phyloP scores from a whole-genome alignment of 2,113 vertebrate genomes.

The Hydrochoerus hydrochaeris region DNA sequence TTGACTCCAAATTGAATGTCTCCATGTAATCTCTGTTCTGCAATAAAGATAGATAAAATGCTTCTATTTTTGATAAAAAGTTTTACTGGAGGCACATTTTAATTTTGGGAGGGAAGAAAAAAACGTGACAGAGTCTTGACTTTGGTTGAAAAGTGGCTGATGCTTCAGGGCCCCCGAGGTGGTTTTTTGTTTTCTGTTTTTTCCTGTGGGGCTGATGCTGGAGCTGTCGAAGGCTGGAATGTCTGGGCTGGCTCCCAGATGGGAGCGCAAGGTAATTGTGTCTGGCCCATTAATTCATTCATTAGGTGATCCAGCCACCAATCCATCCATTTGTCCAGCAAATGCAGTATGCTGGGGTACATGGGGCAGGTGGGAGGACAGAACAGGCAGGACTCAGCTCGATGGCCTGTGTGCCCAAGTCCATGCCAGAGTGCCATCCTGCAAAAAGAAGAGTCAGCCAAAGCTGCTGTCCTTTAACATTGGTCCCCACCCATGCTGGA shows the following conservation, averaged over 20 bases:
- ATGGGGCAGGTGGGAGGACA: not conserved
- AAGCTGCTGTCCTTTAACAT: not conserved
- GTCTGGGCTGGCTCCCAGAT: not conserved
- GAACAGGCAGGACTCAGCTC: rapidly evolving
- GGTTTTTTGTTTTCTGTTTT: not conserved
- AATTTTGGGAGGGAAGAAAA: slow-evolving; percentile 78
- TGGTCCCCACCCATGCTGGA: not conserved
- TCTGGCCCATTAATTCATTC: not conserved
- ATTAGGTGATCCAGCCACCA: not conserved
- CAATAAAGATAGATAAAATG: slow-evolving; percentile 87
- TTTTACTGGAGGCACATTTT: slow-evolving; percentile 81
- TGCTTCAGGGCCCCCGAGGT: not conserved
- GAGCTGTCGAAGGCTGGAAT: not conserved
- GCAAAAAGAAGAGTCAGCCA: not conserved
- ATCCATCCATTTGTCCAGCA: not conserved
- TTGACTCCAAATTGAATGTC: slow-evolving; percentile 91
- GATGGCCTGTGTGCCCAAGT: rapidly evolving
- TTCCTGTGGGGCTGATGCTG: not conserved
- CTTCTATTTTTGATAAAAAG: slow-evolving; percentile 89
- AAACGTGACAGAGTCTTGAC: slow-evolving; percentile 60
- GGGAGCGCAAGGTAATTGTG: not conserved
- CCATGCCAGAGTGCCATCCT: not conserved
- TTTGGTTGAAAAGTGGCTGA: slow-evolving; percentile 66
- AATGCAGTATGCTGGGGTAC: not conserved
- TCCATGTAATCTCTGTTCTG: slow-evolving; percentile 88